Percentiles rank a stretch among this genome's conserved stretches.
phyloP scores from a whole-genome alignment of 92 coral and sea anemone genomes.

The Meandrina meandrites region DNA sequence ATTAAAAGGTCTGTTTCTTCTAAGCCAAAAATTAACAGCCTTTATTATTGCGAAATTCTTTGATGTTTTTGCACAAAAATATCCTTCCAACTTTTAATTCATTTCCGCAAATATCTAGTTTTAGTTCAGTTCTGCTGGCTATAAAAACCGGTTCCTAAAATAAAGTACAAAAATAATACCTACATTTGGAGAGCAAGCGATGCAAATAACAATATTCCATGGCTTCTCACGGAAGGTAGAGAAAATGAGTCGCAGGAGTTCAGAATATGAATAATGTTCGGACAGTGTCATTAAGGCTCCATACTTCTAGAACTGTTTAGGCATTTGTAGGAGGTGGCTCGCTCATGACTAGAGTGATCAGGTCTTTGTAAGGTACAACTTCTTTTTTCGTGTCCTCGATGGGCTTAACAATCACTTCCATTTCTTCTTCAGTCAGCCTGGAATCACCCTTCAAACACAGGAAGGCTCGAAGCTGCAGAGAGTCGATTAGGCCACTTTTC shows the following conservation, averaged over 20 bases:
- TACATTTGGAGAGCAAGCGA: background rate
- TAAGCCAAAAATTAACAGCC: background rate
- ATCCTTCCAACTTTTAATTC: background rate
- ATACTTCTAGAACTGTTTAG: background rate
- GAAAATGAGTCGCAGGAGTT: background rate
- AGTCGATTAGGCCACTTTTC: conserved; percentile 74
- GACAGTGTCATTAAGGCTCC: background rate
- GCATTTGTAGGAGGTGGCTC: background rate
- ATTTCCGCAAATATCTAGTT: background rate
- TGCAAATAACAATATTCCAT: background rate
- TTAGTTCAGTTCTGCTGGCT: background rate
- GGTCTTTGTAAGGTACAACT: conserved; percentile 71
- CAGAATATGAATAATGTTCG: background rate
- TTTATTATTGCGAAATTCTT: background rate
- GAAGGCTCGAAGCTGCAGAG: conserved; percentile 79
- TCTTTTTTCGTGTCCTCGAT: conserved; percentile 66
- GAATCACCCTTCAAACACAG: conserved; percentile 78
- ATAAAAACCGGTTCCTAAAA: background rate
- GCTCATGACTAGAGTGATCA: conserved; percentile 47
- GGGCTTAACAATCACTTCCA: conserved; percentile 65
- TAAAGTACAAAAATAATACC: background rate
- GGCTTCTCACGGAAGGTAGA: background rate
- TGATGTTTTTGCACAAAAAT: background rate
- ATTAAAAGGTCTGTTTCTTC: background rate
- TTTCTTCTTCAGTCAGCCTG: conserved; percentile 69